Percentiles rank a stretch among this genome's conserved stretches.
Evolutionary conservation across 2,113 vertebrate genomes (phyloP).

Genomic region (Protobothrops flavoviridis): DNA sequence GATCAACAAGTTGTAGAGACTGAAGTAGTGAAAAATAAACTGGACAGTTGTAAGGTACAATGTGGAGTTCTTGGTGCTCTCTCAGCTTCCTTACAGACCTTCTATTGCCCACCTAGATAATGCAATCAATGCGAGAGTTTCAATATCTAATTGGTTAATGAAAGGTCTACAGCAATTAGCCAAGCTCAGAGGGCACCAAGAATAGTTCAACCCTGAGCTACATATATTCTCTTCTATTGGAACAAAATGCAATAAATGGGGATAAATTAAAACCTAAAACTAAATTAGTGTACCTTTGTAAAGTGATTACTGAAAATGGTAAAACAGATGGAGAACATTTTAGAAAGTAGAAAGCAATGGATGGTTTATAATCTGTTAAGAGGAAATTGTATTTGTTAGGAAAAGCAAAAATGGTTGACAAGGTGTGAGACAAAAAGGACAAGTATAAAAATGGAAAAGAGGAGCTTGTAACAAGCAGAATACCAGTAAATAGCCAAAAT

Average conservation of each 20-base stretch:
- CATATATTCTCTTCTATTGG: not conserved
- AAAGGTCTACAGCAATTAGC: not conserved
- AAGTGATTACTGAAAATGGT: too few relatives aligned
- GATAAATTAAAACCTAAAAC: not conserved
- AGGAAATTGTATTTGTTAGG: not conserved
- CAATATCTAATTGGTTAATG: not conserved
- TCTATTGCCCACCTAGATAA: not conserved
- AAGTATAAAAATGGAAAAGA: not conserved
- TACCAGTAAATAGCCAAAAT: not conserved
- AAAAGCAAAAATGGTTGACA: not conserved
- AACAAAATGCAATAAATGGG: not conserved
- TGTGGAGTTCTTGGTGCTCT: not conserved
- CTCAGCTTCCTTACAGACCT: not conserved
- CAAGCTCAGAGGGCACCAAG: not conserved
- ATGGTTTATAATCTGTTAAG: not conserved
- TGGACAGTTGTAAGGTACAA: not conserved
- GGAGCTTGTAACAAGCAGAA: not conserved
- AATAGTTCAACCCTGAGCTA: not conserved
- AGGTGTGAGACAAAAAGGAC: not conserved
- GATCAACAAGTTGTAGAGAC: not conserved
- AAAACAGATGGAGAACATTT: not conserved
- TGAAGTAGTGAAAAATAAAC: not conserved
- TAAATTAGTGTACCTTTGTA: not conserved
- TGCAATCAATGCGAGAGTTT: not conserved
- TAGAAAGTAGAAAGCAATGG: not conserved